A percentile compares a stretch with the other conserved stretches of the same genome.
Evolutionary conservation across 1,140 invertebrate species (phyloP).

Genomic region (Cheumatopsyche charites): DNA sequence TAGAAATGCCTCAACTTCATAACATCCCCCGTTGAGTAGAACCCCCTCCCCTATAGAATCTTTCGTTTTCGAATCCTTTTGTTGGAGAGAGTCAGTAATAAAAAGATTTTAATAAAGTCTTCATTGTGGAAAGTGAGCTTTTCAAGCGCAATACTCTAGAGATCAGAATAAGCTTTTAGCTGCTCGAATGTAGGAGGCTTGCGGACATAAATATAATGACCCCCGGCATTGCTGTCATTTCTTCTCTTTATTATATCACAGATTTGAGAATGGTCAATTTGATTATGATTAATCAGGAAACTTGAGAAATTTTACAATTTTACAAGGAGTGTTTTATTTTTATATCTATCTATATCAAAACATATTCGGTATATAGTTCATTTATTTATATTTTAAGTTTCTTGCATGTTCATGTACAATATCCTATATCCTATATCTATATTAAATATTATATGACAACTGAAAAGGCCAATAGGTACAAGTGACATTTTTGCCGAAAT

Average conservation of each 20-base stretch:
- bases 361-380: too few species aligned
- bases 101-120: conserved; percentile 24
- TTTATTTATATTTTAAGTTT: too few species aligned
- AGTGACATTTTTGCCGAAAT: too few species aligned
- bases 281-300: too few species aligned
- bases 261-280: background rate
- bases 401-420: too few species aligned
- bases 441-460: too few species aligned
- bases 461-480: too few species aligned
- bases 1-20: background rate
- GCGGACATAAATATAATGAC: background rate
- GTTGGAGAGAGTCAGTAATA: conserved; percentile 11
- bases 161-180: conserved; percentile 23
- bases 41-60: background rate
- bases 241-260: background rate
- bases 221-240: background rate
- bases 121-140: conserved; percentile 20
- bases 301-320: too few species aligned
- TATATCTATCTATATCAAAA: too few species aligned
- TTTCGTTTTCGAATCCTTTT: background rate
- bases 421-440: too few species aligned
- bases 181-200: background rate
- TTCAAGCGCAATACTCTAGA: conserved; percentile 15
- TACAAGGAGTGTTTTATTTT: too few species aligned
- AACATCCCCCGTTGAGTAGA: background rate